These are phyloP conservation scores for Trichopoda pennipes DNA, from an alignment of 2,888 invertebrate genomes.

Conservation along the genomic window DNA sequence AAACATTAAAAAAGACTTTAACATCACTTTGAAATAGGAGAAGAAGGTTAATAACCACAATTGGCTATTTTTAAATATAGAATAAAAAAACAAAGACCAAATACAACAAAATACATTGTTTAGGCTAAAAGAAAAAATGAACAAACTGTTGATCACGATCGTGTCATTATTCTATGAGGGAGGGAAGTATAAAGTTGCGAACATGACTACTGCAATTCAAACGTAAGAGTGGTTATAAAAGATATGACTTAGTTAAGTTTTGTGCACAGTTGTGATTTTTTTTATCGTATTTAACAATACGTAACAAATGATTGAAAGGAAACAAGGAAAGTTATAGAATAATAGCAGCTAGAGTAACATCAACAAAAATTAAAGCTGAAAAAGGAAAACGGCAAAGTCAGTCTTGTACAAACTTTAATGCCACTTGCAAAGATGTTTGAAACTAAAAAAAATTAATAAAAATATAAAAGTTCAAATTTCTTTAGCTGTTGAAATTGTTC, in stretches of 20 bases:
- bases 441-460: too few species aligned
- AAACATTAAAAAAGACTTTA: slow-evolving; percentile 17
- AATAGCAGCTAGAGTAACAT: slow-evolving; percentile 8
- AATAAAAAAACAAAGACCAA: slow-evolving; percentile 34
- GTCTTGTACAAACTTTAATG: slow-evolving; percentile 33
- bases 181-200: slow-evolving; percentile 25
- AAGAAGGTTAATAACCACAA: slow-evolving; percentile 66
- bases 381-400: slow-evolving; percentile 9
- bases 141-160: slow-evolving; percentile 44
- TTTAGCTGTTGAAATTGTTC: too few species aligned
- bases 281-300: slow-evolving; percentile 6
- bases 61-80: slow-evolving; percentile 64
- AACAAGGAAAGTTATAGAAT: background rate
- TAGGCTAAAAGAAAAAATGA: slow-evolving; percentile 28
- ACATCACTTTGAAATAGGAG: slow-evolving; percentile 31
- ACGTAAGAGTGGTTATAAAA: slow-evolving; percentile 20
- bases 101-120: slow-evolving; percentile 28
- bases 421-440: background rate
- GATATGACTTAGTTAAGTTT: slow-evolving; percentile 19
- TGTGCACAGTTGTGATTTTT: slow-evolving; percentile 11
- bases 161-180: slow-evolving; percentile 37
- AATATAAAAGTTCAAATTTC: too few species aligned
- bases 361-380: background rate
- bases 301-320: slow-evolving; percentile 43
- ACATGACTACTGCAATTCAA: slow-evolving; percentile 37